Base-by-base conservation (phyloP, 2,113 vertebrate species). In the Lontra canadensis region DNA sequence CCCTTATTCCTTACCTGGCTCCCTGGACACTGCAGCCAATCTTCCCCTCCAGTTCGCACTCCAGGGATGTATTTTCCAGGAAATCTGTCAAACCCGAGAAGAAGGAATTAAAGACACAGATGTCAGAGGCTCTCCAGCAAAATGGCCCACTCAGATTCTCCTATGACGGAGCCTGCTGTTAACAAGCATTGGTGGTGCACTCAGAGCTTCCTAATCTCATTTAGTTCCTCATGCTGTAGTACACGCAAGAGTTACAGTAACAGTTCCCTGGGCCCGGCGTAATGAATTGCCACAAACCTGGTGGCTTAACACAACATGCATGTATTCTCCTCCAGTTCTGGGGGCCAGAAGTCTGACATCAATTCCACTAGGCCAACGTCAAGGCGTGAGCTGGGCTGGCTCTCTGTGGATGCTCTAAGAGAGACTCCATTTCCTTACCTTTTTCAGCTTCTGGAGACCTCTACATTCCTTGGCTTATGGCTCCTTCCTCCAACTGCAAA, bases 151-250 rank as follows among this genome's bases (percentile, higher is more conserved):
- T 39, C 10, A 55, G 39, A 47, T 23, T 78, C 39, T 76, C 20
- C 55, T 34, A 15, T 21, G 20, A 20, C 0, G 7, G 36, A 47
- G 55, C 12, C 20, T 59, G 12, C 2, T 13, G 36, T 29, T 57
- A 29, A 15, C n/a, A 1, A 3, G 71, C 20, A 3, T 1, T 15
- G 17, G 23, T 15, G 29, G 13, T 42, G 6, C 7, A 34, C 49
- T 89, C 36, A 34, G 55, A 59, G 20, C 36, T 89, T 44, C 71
- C 87, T 44, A 23, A 31, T 20, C 18, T 36, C 26, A 21, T 42
- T 29, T 21, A 21, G 36, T 8, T 88, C 36, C 71, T 44, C 26
- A 15, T 18, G 47, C 39, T 61, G 29, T 23, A 59, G 42, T 44
- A 23, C 26, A 25, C 59, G 36, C 20, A 10, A 59, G 71, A 44